Evolutionary conservation across 2,888 invertebrate genomes (phyloP).

Genomic region (Entomobrya multifasciata): DNA sequence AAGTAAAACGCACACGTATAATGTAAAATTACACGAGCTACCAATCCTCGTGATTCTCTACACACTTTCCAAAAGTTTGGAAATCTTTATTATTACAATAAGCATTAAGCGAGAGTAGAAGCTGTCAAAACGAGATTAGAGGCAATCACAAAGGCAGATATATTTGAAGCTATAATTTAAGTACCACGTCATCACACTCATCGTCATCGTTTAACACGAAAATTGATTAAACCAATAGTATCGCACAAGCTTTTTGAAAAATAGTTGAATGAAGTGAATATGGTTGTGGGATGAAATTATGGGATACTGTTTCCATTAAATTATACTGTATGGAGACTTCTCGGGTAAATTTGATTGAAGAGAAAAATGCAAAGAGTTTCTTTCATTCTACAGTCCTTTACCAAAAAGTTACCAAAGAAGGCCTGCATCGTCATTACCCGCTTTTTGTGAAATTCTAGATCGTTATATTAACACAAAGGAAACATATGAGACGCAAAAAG

Average conservation of each 20-base stretch:
- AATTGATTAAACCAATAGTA: not conserved
- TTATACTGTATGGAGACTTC: not conserved
- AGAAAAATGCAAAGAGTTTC: not conserved
- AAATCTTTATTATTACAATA: constrained; percentile 3
- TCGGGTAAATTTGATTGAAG: not conserved
- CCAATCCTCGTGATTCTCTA: not conserved
- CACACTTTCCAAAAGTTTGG: not conserved
- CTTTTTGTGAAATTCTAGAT: not conserved
- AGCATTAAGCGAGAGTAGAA: not conserved
- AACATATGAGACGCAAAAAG: not conserved
- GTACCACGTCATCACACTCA: not conserved
- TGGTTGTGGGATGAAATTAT: not conserved
- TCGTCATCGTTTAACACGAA: not conserved
- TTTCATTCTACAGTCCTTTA: not conserved
- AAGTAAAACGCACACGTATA: not conserved
- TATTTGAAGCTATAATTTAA: constrained; percentile 39
- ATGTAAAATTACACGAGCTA: no score
- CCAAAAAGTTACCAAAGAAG: not conserved
- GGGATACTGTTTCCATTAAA: not conserved
- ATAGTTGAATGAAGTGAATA: not conserved
- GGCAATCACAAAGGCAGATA: constrained; percentile 46
- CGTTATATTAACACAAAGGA: not conserved
- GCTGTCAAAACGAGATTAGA: constrained; percentile 61
- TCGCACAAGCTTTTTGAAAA: not conserved
- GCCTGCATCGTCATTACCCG: constrained; percentile 1